Evolutionary conservation across 2,888 invertebrate genomes (phyloP), one percentile per base, ranked within the genome.

Genomic region (Tridacna gigas): DNA sequence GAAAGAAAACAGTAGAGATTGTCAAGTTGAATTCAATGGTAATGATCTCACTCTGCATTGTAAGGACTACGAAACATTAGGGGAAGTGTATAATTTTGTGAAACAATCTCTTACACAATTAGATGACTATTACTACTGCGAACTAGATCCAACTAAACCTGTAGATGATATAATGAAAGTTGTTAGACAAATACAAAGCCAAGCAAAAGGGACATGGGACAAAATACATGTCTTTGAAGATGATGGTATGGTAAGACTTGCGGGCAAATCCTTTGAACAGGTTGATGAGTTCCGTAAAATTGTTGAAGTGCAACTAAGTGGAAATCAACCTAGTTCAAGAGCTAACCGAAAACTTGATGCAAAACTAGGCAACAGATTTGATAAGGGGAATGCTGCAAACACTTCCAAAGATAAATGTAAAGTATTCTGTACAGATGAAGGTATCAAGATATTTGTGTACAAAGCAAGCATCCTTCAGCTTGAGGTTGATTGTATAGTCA

Each of bases 401-500:
- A 37, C 37, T 7, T 56, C 56, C 56, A 56, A 3, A 20, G 20
- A 56, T 5, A 56, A 15, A 56, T 45, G 69, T n/a, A 69, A 47
- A 45, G 12, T n/a, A 47, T 51, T 51, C 15, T 0, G 4, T 13
- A 74, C 74, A 37, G 56, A 74, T 12, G 73, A 73, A 25, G 78
- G 78, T 25, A 61, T 78, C 18, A 28, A 25, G 26, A 28, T 78
- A 22, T 61, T 20, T 51, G 67, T 75, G 11, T 74, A 69, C 20
- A 67, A 76, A 18, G 78, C 74, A 4, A 69, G 79, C 26, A 78
- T 85, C 20, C 51, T 85, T 9, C 37, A 45, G 22, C 45, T 69
- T 22, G 47, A 63, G 0, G 82, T 80, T n/a, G 80, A 80, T 13
- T 80, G 82, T 45, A 82, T 85, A 37, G 85, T 85, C 13, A 85